Conservation (phyloP, 2,888 invertebrate genomes). For the Herminia tarsipennalis region DNA sequence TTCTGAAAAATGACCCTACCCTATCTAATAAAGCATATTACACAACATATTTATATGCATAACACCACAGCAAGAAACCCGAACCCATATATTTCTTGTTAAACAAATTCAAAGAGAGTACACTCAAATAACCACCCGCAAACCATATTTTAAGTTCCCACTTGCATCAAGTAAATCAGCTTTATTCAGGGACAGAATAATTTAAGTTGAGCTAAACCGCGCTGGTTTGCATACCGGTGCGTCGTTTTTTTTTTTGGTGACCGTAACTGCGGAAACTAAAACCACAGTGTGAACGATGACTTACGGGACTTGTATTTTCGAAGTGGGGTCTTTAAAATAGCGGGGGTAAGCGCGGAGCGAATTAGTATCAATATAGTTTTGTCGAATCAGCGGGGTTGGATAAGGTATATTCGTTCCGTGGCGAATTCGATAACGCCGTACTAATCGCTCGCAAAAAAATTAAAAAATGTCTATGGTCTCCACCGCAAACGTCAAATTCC, state of each 20-base stretch:
- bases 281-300: slow-evolving; percentile 52
- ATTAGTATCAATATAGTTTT: no score
- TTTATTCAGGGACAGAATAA: slow-evolving; percentile 25
- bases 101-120: slow-evolving; percentile 1
- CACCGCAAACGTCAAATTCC: no score
- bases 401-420: no score
- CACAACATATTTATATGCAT: background rate
- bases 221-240: slow-evolving; percentile 31
- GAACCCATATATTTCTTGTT: background rate
- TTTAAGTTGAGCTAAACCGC: slow-evolving; percentile 23
- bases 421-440: no score
- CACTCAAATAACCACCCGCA: background rate
- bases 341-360: slow-evolving; percentile 4
- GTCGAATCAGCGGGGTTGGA: no score
- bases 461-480: no score
- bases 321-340: slow-evolving; percentile 26
- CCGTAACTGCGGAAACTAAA: slow-evolving; percentile 43
- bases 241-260: slow-evolving; percentile 36
- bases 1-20: no score
- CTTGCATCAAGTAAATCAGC: slow-evolving; percentile 15
- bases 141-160: background rate
- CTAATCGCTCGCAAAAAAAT: no score
- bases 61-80: background rate
- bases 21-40: no score
- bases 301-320: slow-evolving; percentile 52